phyloP scores from a whole-genome alignment of 2,797 vertebrate genomes.

The Aselliscus stoliczkanus region DNA sequence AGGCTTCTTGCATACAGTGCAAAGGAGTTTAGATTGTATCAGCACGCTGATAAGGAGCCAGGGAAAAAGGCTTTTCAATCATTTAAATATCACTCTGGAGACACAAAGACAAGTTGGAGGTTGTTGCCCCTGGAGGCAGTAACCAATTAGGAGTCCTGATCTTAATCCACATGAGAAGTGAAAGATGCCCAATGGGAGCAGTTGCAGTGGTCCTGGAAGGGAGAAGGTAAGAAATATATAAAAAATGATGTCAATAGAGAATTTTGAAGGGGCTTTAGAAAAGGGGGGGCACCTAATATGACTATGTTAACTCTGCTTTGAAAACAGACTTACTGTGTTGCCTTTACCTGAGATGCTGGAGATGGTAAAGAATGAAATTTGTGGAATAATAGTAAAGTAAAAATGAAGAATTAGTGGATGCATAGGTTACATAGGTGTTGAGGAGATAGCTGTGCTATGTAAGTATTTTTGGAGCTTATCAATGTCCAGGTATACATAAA shows the following conservation, averaged over 20 bases:
- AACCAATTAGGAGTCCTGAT: background rate
- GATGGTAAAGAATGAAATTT: background rate
- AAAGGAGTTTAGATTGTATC: background rate
- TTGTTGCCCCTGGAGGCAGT: background rate
- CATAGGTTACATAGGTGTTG: fast-evolving
- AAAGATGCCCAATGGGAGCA: background rate
- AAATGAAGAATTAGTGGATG: background rate
- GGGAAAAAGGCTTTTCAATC: background rate
- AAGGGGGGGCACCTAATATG: background rate
- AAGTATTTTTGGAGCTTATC: background rate
- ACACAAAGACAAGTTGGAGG: background rate
- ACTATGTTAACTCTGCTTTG: background rate
- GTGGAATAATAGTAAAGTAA: background rate
- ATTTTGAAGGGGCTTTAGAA: background rate
- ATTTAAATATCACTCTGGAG: background rate
- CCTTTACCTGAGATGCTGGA: background rate
- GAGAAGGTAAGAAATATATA: background rate
- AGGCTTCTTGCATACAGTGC: background rate
- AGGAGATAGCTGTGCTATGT: background rate
- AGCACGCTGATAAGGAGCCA: background rate
- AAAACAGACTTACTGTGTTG: background rate
- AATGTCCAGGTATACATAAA: background rate
- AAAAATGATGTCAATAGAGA: background rate
- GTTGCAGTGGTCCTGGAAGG: background rate
- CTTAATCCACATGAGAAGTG: background rate